Conservation (phyloP, 2,888 invertebrate species). For the Conomelus anceps region DNA sequence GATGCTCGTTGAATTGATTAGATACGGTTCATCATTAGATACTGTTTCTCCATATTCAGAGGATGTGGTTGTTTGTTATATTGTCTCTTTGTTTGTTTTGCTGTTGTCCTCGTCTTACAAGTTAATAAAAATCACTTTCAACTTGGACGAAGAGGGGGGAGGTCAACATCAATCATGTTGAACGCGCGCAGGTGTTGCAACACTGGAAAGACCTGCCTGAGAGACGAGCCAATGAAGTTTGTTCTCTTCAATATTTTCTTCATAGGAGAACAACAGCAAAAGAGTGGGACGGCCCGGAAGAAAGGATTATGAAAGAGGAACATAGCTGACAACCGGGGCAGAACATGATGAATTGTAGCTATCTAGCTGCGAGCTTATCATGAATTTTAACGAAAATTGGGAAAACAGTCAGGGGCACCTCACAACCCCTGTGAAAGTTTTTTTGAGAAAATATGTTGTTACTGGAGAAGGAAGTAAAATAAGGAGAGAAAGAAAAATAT, state of each 20-base stretch:
- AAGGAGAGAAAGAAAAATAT: too few relatives aligned
- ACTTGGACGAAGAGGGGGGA: background rate
- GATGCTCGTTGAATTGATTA: background rate
- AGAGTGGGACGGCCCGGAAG: background rate
- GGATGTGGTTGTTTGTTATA: background rate
- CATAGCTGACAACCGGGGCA: background rate
- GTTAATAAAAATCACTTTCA: background rate
- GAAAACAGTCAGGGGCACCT: background rate
- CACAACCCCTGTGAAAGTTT: background rate
- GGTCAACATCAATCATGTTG: background rate
- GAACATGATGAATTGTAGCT: background rate
- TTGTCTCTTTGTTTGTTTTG: background rate
- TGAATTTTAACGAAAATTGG: background rate
- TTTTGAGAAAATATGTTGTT: background rate
- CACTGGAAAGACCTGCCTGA: background rate
- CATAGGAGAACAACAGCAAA: background rate
- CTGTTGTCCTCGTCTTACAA: background rate
- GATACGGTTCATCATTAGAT: background rate
- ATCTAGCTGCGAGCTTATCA: background rate
- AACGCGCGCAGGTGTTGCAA: background rate
- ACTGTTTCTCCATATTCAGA: background rate
- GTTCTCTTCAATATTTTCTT: background rate
- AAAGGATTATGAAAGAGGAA: background rate
- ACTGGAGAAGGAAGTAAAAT: background rate
- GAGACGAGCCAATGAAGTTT: background rate